These are phyloP conservation scores for Cercopithecus petaurista DNA, from an alignment of 2,797 vertebrate species.

Conservation along the genomic window DNA sequence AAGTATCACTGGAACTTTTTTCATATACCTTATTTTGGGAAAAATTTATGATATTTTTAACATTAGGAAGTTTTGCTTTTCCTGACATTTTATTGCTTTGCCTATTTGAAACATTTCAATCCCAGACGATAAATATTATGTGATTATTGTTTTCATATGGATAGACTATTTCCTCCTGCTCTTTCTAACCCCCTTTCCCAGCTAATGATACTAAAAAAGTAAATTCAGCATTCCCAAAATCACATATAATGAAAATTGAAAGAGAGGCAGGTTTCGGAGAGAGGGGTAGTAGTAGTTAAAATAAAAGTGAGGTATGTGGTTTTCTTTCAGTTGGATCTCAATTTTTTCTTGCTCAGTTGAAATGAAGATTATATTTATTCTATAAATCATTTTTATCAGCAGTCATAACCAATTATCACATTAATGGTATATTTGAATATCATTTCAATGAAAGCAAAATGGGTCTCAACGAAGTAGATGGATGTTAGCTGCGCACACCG, in stretches of 20 bases:
- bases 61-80: slow-evolving; percentile 88
- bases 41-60: slow-evolving; percentile 87
- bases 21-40: slow-evolving; percentile 77
- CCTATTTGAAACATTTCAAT: slow-evolving; percentile 89
- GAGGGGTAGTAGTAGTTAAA: neutral
- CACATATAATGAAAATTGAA: slow-evolving; percentile 31
- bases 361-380: slow-evolving; percentile 45
- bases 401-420: slow-evolving; percentile 52
- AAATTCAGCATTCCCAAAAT: slow-evolving; percentile 74
- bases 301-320: slow-evolving; percentile 52
- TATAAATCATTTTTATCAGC: slow-evolving; percentile 72
- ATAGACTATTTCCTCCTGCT: slow-evolving; percentile 82
- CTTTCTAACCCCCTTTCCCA: slow-evolving; percentile 82
- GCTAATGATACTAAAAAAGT: slow-evolving; percentile 82
- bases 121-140: slow-evolving; percentile 89
- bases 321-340: slow-evolving; percentile 32
- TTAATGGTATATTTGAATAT: slow-evolving; percentile 48
- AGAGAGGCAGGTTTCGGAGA: slow-evolving; percentile 21
- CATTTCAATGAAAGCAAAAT: neutral
- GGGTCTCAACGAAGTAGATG: neutral
- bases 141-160: slow-evolving; percentile 90
- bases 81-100: slow-evolving; percentile 88
- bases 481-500: neutral
- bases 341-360: slow-evolving; percentile 24
- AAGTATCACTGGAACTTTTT: slow-evolving; percentile 82